Conservation (phyloP, 1,140 invertebrate genomes). For the Bombus sylvicola region DNA sequence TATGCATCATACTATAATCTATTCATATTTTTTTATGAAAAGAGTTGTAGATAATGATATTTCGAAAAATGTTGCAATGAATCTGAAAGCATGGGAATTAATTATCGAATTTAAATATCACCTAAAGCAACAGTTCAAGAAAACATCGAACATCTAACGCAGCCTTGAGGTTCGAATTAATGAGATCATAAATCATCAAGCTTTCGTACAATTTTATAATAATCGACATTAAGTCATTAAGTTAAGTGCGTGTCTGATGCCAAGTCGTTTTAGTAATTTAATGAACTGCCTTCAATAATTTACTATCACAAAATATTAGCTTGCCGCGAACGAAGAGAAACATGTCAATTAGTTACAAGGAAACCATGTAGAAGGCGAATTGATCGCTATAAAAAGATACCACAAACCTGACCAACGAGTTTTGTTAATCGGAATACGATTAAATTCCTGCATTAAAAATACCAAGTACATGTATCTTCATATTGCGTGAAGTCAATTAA, state of each 20-base stretch:
- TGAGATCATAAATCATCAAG: not conserved
- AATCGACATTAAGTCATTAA: not conserved
- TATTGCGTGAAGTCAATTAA: not conserved
- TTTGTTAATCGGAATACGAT: not conserved
- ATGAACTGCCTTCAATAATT: not conserved
- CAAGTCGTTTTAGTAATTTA: not conserved
- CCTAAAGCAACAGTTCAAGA: not conserved
- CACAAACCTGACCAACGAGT: not conserved
- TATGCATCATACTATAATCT: too few species aligned
- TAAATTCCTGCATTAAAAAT: not conserved
- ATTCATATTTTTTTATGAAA: too few species aligned
- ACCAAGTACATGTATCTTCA: not conserved
- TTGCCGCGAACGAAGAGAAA: not conserved
- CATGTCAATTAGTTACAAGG: constrained; percentile 4
- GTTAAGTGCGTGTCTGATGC: not conserved
- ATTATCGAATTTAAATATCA: not conserved
- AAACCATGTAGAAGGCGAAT: not conserved
- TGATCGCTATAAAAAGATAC: not conserved
- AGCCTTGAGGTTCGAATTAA: not conserved
- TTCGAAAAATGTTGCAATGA: too few species aligned
- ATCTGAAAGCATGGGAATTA: too few species aligned
- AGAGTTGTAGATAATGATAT: too few species aligned
- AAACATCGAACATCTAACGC: not conserved
- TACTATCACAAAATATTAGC: not conserved
- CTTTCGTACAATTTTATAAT: not conserved